phyloP scores from a whole-genome alignment of 1,140 invertebrate genomes.

The Hypothenemus hampei region DNA sequence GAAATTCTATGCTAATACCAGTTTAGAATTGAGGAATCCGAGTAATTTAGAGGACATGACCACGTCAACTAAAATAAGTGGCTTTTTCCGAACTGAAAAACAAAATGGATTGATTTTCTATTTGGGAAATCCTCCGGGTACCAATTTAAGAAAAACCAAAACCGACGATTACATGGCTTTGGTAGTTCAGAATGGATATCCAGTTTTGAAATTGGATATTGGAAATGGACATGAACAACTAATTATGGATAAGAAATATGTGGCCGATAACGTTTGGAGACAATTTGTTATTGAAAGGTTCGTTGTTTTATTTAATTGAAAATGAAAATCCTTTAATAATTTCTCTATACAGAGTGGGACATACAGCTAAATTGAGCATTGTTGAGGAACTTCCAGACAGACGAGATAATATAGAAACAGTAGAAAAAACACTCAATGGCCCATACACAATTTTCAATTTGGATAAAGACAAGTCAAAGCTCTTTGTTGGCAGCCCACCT shows the following conservation, averaged over 20 bases:
- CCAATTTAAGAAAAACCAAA: conserved; percentile 58
- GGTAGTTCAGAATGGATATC: conserved; percentile 83
- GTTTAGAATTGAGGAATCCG: conserved; percentile 80
- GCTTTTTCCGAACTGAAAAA: conserved; percentile 79
- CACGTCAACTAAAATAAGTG: conserved; percentile 78
- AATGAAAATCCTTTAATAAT: neutral
- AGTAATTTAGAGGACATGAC: conserved; percentile 73
- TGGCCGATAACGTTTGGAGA: conserved; percentile 86
- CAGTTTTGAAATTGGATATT: conserved; percentile 80
- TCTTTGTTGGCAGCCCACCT: conserved; percentile 89
- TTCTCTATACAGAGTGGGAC: conserved; percentile 64
- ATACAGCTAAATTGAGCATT: conserved; percentile 76
- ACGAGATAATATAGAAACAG: conserved; percentile 50
- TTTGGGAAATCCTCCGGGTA: conserved; percentile 80
- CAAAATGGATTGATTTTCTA: conserved; percentile 81
- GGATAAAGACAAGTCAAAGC: conserved; percentile 74
- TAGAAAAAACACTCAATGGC: conserved; percentile 62
- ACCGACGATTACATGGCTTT: conserved; percentile 89
- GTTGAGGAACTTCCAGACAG: conserved; percentile 59
- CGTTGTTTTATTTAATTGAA: conserved; percentile 10
- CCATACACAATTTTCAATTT: conserved; percentile 80
- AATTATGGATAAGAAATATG: conserved; percentile 62
- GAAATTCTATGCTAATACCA: conserved; percentile 75
- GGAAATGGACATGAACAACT: conserved; percentile 78
- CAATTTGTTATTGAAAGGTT: conserved; percentile 83